Evolutionary conservation across 2,113 vertebrate species (phyloP).

Genomic region (Notechis scutatus): DNA sequence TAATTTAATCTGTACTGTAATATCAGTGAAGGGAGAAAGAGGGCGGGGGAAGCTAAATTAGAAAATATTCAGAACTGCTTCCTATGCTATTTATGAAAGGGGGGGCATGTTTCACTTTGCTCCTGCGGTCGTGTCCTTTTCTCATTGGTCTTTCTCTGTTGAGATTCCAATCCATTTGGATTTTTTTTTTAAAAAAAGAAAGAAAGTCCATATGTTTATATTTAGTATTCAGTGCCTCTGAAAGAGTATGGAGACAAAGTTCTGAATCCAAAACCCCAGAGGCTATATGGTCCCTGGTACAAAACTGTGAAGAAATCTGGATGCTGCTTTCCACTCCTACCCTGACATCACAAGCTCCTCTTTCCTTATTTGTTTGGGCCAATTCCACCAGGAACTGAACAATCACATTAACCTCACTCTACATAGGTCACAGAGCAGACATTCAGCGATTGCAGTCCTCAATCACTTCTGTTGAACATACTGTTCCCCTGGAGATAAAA

Average conservation of each 20-base stretch:
- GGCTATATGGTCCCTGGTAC: background rate
- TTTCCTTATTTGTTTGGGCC: background rate
- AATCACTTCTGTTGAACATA: background rate
- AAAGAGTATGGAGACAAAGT: background rate
- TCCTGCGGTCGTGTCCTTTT: background rate
- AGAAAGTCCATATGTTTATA: background rate
- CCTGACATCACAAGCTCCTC: background rate
- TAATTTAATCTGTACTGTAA: conserved; percentile 20
- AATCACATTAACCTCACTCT: conserved; percentile 22
- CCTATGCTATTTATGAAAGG: background rate
- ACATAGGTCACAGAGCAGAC: conserved; percentile 9
- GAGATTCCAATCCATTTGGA: background rate
- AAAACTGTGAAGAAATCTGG: background rate
- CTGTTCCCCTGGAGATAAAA: background rate
- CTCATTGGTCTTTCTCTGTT: background rate
- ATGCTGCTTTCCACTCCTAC: background rate
- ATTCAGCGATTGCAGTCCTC: background rate
- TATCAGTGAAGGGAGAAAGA: background rate
- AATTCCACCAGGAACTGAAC: conserved; percentile 58
- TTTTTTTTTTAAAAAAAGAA: background rate
- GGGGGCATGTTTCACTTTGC: background rate
- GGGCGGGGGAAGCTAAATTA: background rate
- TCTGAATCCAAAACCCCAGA: background rate
- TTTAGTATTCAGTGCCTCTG: background rate
- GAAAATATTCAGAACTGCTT: background rate